Evolutionary conservation across 2,113 vertebrate genomes (phyloP).

Genomic region (Notothenia coriiceps): DNA sequence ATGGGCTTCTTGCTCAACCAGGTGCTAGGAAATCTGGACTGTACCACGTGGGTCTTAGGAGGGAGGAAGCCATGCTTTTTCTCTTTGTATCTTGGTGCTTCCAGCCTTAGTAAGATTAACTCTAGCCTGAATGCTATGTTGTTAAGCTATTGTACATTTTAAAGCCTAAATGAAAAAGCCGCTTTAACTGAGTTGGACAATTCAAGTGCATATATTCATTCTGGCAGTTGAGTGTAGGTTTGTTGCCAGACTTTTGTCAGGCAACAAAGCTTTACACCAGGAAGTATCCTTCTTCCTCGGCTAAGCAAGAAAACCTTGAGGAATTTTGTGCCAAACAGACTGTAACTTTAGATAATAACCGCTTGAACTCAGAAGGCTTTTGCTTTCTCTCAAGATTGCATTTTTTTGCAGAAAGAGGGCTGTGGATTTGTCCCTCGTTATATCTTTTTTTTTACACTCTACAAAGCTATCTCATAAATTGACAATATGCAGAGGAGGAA

Average conservation of each 20-base stretch:
- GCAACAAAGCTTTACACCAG: slow-evolving; percentile 20
- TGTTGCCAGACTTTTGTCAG: slow-evolving; percentile 17
- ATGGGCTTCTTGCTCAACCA: not conserved
- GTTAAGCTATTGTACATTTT: slow-evolving; percentile 27
- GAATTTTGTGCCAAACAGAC: not conserved
- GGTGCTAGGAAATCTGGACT: not conserved
- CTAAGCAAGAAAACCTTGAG: not conserved
- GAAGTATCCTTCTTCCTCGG: not conserved
- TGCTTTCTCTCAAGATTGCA: not conserved
- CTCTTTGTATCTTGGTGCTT: slow-evolving; percentile 18
- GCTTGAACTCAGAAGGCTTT: not conserved
- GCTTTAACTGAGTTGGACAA: slow-evolving; percentile 23
- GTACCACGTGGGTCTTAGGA: not conserved
- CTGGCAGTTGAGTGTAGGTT: slow-evolving; percentile 25
- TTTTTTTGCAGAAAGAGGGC: not conserved
- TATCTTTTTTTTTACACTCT: not conserved
- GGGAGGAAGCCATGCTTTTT: not conserved
- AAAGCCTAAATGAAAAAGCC: slow-evolving; percentile 35
- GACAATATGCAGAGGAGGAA: not conserved
- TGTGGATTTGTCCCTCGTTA: not conserved
- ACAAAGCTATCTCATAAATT: not conserved
- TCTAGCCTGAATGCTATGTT: slow-evolving; percentile 8
- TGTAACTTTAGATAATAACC: not conserved
- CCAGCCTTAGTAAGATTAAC: slow-evolving; percentile 20
- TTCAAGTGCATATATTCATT: slow-evolving; percentile 10